Conservation (phyloP, 2,113 vertebrate species). For the Prinia subflava region DNA sequence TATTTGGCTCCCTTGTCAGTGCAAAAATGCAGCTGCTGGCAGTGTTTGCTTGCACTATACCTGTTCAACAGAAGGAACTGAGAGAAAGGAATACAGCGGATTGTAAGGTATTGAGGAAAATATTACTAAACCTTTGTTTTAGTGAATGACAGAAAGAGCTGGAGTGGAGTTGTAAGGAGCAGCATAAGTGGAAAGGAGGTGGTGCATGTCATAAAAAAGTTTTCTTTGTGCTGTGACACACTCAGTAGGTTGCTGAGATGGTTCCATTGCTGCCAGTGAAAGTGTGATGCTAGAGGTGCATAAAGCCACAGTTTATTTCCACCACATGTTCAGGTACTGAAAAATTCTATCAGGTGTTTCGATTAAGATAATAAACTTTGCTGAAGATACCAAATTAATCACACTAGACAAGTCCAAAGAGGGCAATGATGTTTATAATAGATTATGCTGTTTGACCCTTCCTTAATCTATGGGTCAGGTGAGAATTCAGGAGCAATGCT, state of each 20-base stretch:
- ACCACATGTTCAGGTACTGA: background rate
- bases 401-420: background rate
- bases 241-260: background rate
- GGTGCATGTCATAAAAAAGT: background rate
- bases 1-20: background rate
- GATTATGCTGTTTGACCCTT: background rate
- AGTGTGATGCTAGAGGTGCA: background rate
- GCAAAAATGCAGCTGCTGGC: background rate
- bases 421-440: background rate
- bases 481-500: background rate
- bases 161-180: background rate
- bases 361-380: background rate
- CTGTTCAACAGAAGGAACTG: background rate
- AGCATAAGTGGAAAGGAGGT: background rate
- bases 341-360: background rate
- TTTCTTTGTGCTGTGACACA: background rate
- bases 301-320: background rate
- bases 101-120: background rate
- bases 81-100: background rate
- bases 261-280: background rate
- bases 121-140: background rate
- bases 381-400: background rate
- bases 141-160: background rate
- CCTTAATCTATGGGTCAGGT: background rate
- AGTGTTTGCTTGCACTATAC: accelerated